Percentiles rank a stretch among this genome's conserved stretches.
phyloP scores from a whole-genome alignment of 2,797 vertebrate species.

The Epinephelus coioides region DNA sequence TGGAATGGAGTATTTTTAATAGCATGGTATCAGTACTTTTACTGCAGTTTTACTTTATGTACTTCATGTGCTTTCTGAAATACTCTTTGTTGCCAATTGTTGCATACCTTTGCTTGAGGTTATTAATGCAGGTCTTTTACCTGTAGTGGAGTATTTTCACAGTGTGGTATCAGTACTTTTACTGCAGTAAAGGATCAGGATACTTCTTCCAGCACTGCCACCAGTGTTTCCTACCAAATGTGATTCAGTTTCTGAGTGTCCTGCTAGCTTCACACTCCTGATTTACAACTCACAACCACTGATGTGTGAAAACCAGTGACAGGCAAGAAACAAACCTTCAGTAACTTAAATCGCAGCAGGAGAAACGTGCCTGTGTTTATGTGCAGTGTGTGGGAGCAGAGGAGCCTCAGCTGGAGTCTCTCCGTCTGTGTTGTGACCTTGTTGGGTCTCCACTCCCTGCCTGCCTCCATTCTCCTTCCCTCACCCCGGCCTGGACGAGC shows the following conservation, averaged over 20 bases:
- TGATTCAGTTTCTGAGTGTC: no score
- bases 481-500: slow-evolving; percentile 38
- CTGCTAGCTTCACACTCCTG: not conserved
- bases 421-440: slow-evolving; percentile 85
- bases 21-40: no score
- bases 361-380: rapidly evolving
- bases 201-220: not conserved
- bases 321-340: not conserved
- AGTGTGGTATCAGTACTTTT: not conserved
- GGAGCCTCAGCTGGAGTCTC: not conserved
- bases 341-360: rapidly evolving
- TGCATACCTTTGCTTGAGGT: no score
- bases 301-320: not conserved
- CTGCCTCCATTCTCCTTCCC: slow-evolving; percentile 53
- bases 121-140: no score
- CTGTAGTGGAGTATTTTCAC: no score
- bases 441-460: slow-evolving; percentile 58
- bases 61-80: no score
- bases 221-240: not conserved
- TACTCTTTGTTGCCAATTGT: no score
- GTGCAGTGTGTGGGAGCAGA: not conserved
- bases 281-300: not conserved
- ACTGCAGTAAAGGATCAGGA: not conserved
- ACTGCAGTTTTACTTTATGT: no score
- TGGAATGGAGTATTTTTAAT: no score